These are phyloP conservation scores for Hoplodrina ambigua DNA, from an alignment of 2,888 invertebrate species.

Conservation along the genomic window DNA sequence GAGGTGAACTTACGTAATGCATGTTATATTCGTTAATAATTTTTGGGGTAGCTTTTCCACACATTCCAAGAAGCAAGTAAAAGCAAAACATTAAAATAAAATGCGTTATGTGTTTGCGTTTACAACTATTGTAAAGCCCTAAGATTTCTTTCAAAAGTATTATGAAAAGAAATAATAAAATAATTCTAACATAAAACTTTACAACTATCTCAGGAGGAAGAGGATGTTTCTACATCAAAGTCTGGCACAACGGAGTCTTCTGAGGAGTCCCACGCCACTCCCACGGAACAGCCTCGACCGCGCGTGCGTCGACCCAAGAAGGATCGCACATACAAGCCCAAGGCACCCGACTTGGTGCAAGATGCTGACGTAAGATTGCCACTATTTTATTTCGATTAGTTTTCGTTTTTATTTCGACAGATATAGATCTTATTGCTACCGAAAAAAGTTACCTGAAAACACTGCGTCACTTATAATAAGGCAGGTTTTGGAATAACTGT, in stretches of 20 bases:
- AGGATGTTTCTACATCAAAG: slow-evolving; percentile 84
- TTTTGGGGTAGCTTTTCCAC: background rate
- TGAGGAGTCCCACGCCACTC: slow-evolving; percentile 69
- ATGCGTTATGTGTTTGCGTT: too few species aligned
- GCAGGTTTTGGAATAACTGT: too few species aligned
- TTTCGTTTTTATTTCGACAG: too few species aligned
- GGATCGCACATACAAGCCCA: slow-evolving; percentile 83
- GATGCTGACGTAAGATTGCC: slow-evolving; percentile 84
- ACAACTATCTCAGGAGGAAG: slow-evolving; percentile 74
- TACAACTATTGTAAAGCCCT: background rate
- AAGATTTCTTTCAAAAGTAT: background rate
- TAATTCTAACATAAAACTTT: background rate
- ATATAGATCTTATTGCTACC: too few species aligned
- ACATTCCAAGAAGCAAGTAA: too few species aligned
- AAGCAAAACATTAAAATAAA: too few species aligned
- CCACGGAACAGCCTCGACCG: slow-evolving; percentile 66
- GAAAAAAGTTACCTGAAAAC: too few species aligned
- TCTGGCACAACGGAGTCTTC: slow-evolving; percentile 72
- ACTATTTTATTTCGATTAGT: background rate
- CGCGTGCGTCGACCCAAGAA: slow-evolving; percentile 78
- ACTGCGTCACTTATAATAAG: too few species aligned
- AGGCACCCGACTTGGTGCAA: slow-evolving; percentile 81
- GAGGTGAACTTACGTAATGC: background rate
- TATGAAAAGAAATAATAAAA: background rate
- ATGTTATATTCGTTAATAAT: slow-evolving; percentile 3